Conservation (phyloP, 2,113 vertebrate species). For the Sceloporus tristichus region DNA sequence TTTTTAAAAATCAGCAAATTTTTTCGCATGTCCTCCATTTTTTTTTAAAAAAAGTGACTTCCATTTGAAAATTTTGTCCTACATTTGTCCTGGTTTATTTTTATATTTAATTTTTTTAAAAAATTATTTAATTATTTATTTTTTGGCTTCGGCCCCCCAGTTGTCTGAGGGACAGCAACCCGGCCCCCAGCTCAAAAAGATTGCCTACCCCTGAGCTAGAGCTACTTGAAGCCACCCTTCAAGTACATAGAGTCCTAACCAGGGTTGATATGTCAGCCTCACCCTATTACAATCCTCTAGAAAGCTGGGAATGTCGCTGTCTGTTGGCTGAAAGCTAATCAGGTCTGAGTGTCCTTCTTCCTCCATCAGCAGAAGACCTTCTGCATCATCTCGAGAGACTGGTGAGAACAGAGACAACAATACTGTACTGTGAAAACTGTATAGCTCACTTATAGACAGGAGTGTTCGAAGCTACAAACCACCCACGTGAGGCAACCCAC, state of each 20-base stretch:
- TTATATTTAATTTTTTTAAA: too few relatives aligned
- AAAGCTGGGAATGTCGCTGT: constrained; percentile 98
- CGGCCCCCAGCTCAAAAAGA: too few relatives aligned
- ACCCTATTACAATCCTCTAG: constrained; percentile 97
- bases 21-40: too few relatives aligned
- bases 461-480: neutral
- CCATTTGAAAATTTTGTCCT: too few relatives aligned
- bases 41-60: too few relatives aligned
- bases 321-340: constrained; percentile 97
- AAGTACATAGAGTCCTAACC: neutral
- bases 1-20: too few relatives aligned
- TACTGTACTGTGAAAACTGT: constrained; percentile 26
- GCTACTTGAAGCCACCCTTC: too few relatives aligned
- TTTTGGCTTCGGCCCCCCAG: too few relatives aligned
- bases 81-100: too few relatives aligned
- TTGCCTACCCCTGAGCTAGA: too few relatives aligned
- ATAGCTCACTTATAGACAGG: constrained; percentile 29
- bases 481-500: constrained; percentile 3
- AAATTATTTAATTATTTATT: too few relatives aligned
- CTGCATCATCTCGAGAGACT: constrained; percentile 94
- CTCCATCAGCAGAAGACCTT: constrained; percentile 92
- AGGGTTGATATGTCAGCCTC: constrained; percentile 18
- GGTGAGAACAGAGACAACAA: constrained; percentile 48
- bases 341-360: constrained; percentile 94
- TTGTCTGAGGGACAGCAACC: too few relatives aligned